Evolutionary conservation across 2,113 vertebrate species (phyloP).

Genomic region (Amazona guildingii): DNA sequence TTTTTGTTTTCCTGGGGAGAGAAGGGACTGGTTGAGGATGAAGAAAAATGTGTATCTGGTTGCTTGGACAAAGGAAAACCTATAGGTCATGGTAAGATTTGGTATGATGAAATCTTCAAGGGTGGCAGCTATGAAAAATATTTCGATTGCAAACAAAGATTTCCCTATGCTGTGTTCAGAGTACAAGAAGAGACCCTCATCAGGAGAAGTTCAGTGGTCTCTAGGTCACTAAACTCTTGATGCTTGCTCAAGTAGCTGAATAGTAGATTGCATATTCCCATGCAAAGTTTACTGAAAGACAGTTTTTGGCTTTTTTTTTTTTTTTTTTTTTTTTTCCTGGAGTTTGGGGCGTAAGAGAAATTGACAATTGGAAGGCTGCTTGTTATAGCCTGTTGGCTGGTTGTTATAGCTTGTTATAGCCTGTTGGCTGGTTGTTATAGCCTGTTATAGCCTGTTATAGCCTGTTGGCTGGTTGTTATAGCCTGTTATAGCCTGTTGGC

Average conservation of each 20-base stretch:
- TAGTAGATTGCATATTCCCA: background rate
- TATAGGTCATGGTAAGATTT: background rate
- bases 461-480: background rate
- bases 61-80: background rate
- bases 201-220: background rate
- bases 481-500: too few relatives aligned
- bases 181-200: background rate
- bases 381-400: too few relatives aligned
- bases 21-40: background rate
- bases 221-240: background rate
- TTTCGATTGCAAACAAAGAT: background rate
- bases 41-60: background rate
- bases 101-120: background rate
- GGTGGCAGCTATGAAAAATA: background rate
- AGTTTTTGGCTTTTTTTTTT: background rate
- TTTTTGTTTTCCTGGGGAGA: background rate
- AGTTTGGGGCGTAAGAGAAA: background rate
- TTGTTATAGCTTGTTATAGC: background rate
- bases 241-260: conserved; percentile 1
- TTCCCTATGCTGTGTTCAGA: background rate
- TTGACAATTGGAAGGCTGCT: background rate
- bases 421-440: background rate
- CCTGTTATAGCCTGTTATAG: background rate
- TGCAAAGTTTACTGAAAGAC: conserved; percentile 9
- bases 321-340: background rate